Evolutionary conservation across 2,113 vertebrate genomes (phyloP).

Genomic region (Carollia perspicillata): DNA sequence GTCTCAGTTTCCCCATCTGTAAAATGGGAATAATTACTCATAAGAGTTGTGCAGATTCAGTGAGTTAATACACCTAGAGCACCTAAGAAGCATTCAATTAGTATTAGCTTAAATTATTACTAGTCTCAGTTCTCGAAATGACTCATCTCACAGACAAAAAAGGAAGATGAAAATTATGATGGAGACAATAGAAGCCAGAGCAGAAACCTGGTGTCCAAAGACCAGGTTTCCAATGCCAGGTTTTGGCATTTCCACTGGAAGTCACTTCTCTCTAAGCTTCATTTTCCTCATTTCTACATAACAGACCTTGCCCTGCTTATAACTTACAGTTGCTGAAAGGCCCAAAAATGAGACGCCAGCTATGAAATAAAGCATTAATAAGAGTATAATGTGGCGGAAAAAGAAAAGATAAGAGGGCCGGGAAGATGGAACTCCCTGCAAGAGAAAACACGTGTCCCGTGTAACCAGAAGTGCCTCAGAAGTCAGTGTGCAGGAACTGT

Average conservation of each 20-base stretch:
- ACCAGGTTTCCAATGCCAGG: not conserved
- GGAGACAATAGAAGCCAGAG: not conserved
- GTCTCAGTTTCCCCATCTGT: not conserved
- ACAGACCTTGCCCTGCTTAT: not conserved
- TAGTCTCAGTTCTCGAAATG: not conserved
- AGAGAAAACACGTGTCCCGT: not conserved
- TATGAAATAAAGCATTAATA: constrained; percentile 4
- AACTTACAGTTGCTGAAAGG: not conserved
- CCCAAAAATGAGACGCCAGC: not conserved
- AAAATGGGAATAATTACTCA: not conserved
- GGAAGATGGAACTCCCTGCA: not conserved
- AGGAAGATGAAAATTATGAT: not conserved
- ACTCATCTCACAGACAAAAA: not conserved
- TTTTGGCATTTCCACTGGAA: not conserved
- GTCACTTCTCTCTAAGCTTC: not conserved
- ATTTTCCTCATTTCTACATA: not conserved
- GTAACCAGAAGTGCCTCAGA: not conserved
- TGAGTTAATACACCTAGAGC: not conserved
- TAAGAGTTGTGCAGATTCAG: not conserved
- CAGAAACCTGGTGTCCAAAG: not conserved
- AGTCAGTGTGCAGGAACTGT: not conserved
- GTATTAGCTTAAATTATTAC: not conserved
- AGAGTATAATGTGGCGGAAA: not conserved
- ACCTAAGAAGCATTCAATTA: not conserved
- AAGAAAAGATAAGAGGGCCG: not conserved